Conservation (phyloP, 2,113 vertebrate species). For the Silurus glanis region DNA sequence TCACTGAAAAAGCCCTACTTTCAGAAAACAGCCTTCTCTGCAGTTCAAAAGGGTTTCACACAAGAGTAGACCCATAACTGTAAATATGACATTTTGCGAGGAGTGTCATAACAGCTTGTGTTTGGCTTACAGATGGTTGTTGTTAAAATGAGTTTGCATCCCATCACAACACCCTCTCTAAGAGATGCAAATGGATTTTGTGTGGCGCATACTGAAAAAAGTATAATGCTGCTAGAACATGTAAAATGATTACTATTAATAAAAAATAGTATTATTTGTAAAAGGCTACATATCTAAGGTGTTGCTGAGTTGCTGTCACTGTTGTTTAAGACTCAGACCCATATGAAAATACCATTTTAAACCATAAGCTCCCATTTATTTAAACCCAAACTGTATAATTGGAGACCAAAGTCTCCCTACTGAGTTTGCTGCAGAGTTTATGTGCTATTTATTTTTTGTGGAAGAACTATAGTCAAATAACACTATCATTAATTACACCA, state of each 20-base stretch:
- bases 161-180: constrained; percentile 37
- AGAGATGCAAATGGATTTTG: constrained; percentile 39
- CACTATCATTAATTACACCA: constrained; percentile 11
- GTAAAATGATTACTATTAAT: constrained; percentile 1
- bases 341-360: constrained; percentile 49
- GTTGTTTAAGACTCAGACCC: constrained; percentile 48
- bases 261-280: constrained; percentile 12
- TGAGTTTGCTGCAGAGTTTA: background rate
- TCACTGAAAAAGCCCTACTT: constrained; percentile 67
- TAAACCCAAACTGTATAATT: constrained; percentile 34
- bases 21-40: constrained; percentile 55
- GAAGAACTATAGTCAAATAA: constrained; percentile 10
- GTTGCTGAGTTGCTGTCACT: constrained; percentile 28
- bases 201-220: constrained; percentile 46
- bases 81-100: constrained; percentile 55
- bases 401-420: constrained; percentile 8
- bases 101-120: constrained; percentile 46
- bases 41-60: constrained; percentile 61
- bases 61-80: constrained; percentile 59
- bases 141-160: constrained; percentile 42
- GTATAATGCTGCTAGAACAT: background rate
- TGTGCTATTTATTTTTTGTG: constrained; percentile 14
- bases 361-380: constrained; percentile 49
- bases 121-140: constrained; percentile 43
- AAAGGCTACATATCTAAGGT: background rate